A percentile compares a stretch with the other conserved stretches of the same genome.
phyloP scores from a whole-genome alignment of 2,113 vertebrate species.

The Phyllostomus hastatus region DNA sequence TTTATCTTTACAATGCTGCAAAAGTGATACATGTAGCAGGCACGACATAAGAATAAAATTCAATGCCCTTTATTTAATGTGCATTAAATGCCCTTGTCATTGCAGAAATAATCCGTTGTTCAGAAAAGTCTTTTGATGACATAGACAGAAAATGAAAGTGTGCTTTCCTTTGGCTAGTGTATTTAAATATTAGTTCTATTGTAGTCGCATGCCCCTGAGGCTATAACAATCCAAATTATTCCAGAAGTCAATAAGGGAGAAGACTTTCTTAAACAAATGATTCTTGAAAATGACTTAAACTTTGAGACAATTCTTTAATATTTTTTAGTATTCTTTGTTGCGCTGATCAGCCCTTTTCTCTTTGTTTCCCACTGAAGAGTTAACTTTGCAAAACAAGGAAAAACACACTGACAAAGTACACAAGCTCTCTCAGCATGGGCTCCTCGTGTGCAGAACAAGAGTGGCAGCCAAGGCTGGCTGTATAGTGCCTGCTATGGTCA shows the following conservation, averaged over 20 bases:
- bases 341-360: not conserved
- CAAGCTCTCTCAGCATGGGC: not conserved
- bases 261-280: not conserved
- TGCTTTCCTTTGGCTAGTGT: not conserved
- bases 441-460: not conserved
- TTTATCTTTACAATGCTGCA: not conserved
- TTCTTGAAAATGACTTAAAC: not conserved
- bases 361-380: not conserved
- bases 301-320: not conserved
- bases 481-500: fast-evolving
- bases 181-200: not conserved
- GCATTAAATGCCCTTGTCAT: not conserved
- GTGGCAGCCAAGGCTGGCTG: too few species aligned
- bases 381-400: not conserved
- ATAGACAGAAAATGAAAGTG: not conserved
- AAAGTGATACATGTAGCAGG: not conserved
- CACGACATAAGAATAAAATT: not conserved
- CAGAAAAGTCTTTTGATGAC: not conserved
- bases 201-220: not conserved
- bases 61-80: not conserved
- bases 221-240: not conserved
- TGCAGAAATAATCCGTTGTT: not conserved
- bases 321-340: not conserved
- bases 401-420: not conserved
- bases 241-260: not conserved